Conservation (phyloP, 1,140 invertebrate species). For the Theocolax elegans region DNA sequence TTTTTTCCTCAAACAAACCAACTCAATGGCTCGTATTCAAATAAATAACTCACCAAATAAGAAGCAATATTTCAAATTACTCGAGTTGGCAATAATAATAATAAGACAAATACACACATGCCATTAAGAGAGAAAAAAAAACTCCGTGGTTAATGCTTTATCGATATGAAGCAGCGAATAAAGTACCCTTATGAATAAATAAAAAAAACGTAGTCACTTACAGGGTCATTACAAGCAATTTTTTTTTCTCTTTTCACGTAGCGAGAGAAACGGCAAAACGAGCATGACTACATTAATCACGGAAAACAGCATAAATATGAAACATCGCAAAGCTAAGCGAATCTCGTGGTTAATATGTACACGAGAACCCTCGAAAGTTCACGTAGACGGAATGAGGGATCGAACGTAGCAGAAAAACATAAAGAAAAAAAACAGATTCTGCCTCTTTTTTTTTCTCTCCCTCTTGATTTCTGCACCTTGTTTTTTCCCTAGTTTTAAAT, state of each 20-base stretch:
- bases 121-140: no score
- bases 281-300: slow-evolving; percentile 19
- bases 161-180: no score
- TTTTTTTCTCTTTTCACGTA: background rate
- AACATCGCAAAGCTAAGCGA: background rate
- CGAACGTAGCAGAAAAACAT: background rate
- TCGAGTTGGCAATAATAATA: no score
- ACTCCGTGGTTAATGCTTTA: no score
- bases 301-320: slow-evolving; percentile 9
- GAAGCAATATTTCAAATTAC: no score
- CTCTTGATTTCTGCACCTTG: background rate
- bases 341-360: slow-evolving; percentile 2
- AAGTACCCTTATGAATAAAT: slow-evolving; percentile 15
- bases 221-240: background rate
- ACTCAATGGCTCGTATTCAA: no score
- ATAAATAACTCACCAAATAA: no score
- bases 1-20: no score
- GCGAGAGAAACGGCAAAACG: slow-evolving; percentile 1
- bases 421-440: background rate
- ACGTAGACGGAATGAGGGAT: slow-evolving; percentile 35
- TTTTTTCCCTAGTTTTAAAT: no score
- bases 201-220: slow-evolving; percentile 4
- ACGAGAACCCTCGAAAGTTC: slow-evolving; percentile 30
- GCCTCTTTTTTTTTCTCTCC: background rate
- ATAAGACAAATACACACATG: no score